These are phyloP conservation scores for Paedocypris micromegethes DNA, from an alignment of 2,797 vertebrate species.

Conservation along the genomic window DNA sequence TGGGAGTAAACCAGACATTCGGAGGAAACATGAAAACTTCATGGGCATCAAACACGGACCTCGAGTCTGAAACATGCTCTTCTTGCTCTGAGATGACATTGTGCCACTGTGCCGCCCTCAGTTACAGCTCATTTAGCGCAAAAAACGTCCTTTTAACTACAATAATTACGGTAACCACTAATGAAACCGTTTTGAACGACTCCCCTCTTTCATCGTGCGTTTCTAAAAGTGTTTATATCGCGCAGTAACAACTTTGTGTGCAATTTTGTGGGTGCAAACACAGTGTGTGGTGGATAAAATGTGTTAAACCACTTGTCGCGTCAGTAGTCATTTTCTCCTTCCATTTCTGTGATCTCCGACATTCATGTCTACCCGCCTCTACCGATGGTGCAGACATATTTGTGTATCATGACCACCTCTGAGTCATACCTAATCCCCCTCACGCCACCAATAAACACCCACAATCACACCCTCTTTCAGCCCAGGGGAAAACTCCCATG, in stretches of 20 bases:
- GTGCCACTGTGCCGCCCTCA: too few species aligned
- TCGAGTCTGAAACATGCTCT: too few species aligned
- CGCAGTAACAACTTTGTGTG: conserved; percentile 10
- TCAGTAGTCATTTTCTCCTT: conserved; percentile 8
- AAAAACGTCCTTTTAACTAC: neutral
- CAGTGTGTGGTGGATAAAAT: conserved; percentile 22
- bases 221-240: conserved; percentile 15
- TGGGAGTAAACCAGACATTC: too few species aligned
- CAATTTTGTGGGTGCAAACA: conserved; percentile 31
- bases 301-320: conserved; percentile 10
- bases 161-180: conserved; percentile 19
- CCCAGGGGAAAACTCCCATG: conserved; percentile 35
- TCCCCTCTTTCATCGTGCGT: conserved; percentile 6
- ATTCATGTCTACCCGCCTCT: conserved; percentile 13
- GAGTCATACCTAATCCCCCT: conserved; percentile 52
- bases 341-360: conserved; percentile 18
- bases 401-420: conserved; percentile 55
- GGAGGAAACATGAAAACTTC: too few species aligned
- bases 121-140: neutral
- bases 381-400: conserved; percentile 52
- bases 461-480: conserved; percentile 42
- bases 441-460: conserved; percentile 52
- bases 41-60: too few species aligned
- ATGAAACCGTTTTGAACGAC: conserved; percentile 7
- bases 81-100: too few species aligned